Evolutionary conservation across 2,113 vertebrate species (phyloP).

Genomic region (Actenoides lindsayi): DNA sequence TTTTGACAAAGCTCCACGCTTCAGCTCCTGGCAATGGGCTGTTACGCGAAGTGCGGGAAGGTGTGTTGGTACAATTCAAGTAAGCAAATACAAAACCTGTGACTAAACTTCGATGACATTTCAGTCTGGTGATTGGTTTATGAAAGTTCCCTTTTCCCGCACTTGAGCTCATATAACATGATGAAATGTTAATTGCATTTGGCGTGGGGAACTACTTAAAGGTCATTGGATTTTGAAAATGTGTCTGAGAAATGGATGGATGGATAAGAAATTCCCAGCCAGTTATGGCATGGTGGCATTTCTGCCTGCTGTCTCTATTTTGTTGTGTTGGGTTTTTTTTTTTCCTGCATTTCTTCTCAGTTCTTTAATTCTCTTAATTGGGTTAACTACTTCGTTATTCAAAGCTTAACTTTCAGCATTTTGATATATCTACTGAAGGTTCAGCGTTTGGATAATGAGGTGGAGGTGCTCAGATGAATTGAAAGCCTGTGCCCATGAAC

Average conservation of each 20-base stretch:
- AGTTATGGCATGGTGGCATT: neutral
- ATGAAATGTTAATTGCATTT: conserved; percentile 26
- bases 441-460: neutral
- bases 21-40: neutral
- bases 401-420: neutral
- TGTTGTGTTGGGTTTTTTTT: neutral
- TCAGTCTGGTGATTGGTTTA: neutral
- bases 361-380: neutral
- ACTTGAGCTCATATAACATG: conserved; percentile 8
- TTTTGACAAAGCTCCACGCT: neutral
- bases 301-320: neutral
- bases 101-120: neutral
- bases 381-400: neutral
- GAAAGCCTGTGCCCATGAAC: neutral
- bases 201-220: conserved; percentile 38
- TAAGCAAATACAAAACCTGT: neutral
- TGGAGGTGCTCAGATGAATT: neutral
- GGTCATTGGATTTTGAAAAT: neutral
- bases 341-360: neutral
- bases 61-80: neutral
- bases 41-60: neutral
- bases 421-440: neutral
- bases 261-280: neutral
- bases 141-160: conserved; percentile 30
- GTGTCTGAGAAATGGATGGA: neutral